Conservation (phyloP, 2,113 vertebrate species). For the Martes martes region DNA sequence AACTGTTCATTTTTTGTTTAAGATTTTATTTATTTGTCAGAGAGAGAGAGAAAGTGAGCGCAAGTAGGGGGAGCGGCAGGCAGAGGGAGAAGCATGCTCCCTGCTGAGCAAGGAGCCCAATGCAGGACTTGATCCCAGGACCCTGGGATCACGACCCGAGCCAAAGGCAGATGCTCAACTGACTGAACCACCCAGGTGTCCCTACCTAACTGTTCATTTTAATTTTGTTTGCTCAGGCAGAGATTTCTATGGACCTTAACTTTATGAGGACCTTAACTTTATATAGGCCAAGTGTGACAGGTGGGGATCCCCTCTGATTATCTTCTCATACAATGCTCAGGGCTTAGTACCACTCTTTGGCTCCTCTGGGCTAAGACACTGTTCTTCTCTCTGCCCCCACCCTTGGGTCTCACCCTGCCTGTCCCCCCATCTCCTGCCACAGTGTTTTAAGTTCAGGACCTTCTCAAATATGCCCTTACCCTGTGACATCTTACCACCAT, state of each 20-base stretch:
- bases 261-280: neutral
- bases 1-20: neutral
- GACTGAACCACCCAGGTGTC: neutral
- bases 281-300: neutral
- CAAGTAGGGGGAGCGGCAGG: too few species aligned
- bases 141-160: too few species aligned
- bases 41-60: too few species aligned
- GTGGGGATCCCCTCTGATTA: neutral
- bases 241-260: neutral
- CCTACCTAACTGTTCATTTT: neutral
- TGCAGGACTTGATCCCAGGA: too few species aligned
- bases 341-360: neutral
- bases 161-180: neutral
- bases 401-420: neutral
- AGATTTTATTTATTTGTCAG: too few species aligned
- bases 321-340: neutral
- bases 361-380: neutral
- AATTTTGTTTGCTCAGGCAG: neutral
- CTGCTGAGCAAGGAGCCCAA: too few species aligned
- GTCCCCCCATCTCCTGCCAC: too few species aligned
- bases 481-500: neutral
- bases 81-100: too few species aligned
- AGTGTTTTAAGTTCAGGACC: neutral
- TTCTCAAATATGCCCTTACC: neutral
- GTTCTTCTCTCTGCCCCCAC: neutral